phyloP scores from a whole-genome alignment of 2,888 invertebrate genomes.

The Clanis bilineata region DNA sequence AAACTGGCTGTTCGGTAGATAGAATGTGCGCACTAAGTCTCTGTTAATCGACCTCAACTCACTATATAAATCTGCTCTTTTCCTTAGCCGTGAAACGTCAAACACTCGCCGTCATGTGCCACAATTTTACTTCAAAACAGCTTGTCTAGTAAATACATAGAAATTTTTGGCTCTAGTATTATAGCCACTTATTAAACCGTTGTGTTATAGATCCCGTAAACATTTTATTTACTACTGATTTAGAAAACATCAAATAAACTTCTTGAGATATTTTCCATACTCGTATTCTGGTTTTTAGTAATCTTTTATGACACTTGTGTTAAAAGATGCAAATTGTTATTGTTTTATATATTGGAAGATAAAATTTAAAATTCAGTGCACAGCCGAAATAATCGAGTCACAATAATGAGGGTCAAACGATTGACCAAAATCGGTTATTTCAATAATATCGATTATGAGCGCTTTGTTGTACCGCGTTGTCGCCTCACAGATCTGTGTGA shows the following conservation, averaged over 20 bases:
- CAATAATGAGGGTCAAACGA: constrained; percentile 4
- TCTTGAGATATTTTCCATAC: background rate
- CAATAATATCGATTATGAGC: background rate
- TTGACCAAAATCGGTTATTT: background rate
- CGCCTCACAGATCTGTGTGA: background rate
- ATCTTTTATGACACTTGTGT: background rate
- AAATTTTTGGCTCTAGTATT: no score
- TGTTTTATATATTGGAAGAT: background rate
- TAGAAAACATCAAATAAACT: background rate
- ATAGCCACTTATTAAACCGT: no score
- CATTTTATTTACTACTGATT: no score
- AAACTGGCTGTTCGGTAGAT: no score
- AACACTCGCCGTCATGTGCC: no score
- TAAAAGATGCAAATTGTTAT: background rate
- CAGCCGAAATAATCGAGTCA: background rate
- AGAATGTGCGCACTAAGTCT: no score
- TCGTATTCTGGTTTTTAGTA: background rate
- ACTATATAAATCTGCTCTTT: no score
- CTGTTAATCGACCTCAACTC: no score
- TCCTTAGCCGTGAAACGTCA: no score
- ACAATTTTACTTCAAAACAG: no score
- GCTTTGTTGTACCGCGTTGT: background rate
- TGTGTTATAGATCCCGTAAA: no score
- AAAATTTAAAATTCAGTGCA: background rate
- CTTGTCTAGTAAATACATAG: no score